Conservation (phyloP, 2,113 vertebrate genomes). For the Nansenia antarctica region DNA sequence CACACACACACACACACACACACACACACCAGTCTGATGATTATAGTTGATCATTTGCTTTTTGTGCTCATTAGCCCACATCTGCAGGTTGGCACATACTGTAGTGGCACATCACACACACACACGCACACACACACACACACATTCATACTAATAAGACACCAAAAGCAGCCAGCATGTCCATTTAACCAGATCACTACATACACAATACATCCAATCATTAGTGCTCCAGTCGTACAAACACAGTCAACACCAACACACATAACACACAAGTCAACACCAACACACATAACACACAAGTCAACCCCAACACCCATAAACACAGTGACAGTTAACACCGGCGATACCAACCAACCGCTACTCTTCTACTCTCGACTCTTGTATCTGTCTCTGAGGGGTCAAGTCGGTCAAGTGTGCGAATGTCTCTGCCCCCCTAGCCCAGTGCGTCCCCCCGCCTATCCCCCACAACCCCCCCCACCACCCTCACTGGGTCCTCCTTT, state of each 20-base stretch:
- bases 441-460: constrained; percentile 67
- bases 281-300: too few species aligned
- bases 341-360: too few species aligned
- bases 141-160: not conserved
- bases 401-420: constrained; percentile 60
- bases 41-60: constrained; percentile 48
- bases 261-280: too few species aligned
- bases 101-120: not conserved
- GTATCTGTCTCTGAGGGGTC: constrained; percentile 53
- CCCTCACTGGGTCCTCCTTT: constrained; percentile 77
- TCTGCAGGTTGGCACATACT: constrained; percentile 39
- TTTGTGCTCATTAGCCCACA: constrained; percentile 51
- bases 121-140: not conserved
- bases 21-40: constrained; percentile 38
- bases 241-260: too few species aligned
- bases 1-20: constrained; percentile 6
- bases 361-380: too few species aligned
- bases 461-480: constrained; percentile 10
- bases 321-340: too few species aligned
- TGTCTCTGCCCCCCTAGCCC: constrained; percentile 80
- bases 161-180: not conserved
- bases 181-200: not conserved
- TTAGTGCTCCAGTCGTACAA: too few species aligned
- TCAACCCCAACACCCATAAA: too few species aligned
- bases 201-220: too few species aligned